phyloP scores from a whole-genome alignment of 2,888 invertebrate species.

The Lasius platythorax region DNA sequence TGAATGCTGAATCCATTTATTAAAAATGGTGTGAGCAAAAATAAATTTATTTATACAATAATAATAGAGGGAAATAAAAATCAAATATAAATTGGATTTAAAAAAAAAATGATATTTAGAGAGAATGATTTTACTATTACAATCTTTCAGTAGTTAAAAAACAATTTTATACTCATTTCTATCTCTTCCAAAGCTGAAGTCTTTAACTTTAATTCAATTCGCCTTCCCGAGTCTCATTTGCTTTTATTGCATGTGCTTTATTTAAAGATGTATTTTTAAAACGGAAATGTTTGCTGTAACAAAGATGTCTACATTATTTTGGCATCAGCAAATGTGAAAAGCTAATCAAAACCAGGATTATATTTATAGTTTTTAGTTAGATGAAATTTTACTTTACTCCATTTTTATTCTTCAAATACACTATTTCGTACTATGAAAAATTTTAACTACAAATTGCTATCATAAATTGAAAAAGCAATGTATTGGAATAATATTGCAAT shows the following conservation, averaged over 20 bases:
- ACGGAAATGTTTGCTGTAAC: conserved; percentile 39
- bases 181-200: neutral
- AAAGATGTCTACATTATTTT: conserved; percentile 44
- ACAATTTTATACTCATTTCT: neutral
- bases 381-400: conserved; percentile 44
- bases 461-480: conserved; percentile 47
- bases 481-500: neutral
- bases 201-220: neutral
- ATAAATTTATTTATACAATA: neutral
- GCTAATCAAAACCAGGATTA: conserved; percentile 25
- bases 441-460: conserved; percentile 45
- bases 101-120: neutral
- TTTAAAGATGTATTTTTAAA: conserved; percentile 40
- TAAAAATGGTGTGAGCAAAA: neutral
- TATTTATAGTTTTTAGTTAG: conserved; percentile 13
- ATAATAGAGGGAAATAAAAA: neutral
- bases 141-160: neutral
- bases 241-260: neutral
- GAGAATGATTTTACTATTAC: neutral
- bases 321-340: conserved; percentile 12
- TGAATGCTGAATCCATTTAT: neutral
- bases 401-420: conserved; percentile 34
- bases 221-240: neutral
- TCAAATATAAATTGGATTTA: neutral
- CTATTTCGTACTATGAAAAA: conserved; percentile 14